Evolutionary conservation across 2,797 vertebrate species (phyloP).

Genomic region (Spinus olivaceus): DNA sequence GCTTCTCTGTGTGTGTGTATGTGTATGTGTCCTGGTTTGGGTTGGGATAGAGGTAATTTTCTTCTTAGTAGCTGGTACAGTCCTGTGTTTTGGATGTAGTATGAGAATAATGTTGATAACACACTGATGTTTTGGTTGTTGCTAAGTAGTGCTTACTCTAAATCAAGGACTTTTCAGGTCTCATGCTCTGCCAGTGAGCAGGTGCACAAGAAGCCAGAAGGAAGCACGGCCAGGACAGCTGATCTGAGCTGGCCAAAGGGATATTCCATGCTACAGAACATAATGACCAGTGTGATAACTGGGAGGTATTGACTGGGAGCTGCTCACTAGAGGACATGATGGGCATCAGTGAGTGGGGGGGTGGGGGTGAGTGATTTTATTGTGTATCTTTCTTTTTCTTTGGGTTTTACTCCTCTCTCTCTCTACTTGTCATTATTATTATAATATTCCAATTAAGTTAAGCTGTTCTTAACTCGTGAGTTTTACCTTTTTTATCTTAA

Average conservation of each 20-base stretch:
- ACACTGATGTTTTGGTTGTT: background rate
- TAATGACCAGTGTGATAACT: background rate
- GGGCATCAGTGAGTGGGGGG: background rate
- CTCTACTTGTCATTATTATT: background rate
- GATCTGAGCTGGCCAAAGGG: background rate
- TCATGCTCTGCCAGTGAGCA: background rate
- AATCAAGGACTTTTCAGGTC: background rate
- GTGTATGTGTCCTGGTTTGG: background rate
- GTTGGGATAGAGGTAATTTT: background rate
- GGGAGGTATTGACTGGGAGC: background rate
- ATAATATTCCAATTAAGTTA: background rate
- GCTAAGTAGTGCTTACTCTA: background rate
- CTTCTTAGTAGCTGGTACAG: background rate
- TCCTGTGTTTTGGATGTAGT: background rate
- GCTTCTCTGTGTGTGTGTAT: background rate
- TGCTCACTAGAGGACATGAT: fast-evolving
- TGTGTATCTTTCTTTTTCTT: background rate
- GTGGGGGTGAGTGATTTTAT: no score
- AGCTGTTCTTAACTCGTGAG: background rate
- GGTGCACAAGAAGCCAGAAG: background rate
- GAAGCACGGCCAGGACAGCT: background rate
- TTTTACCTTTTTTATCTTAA: background rate
- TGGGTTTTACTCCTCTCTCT: background rate
- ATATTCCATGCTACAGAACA: background rate
- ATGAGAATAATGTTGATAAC: background rate